phyloP scores from a whole-genome alignment of 1,140 invertebrate genomes.

The Drosophila santomea region DNA sequence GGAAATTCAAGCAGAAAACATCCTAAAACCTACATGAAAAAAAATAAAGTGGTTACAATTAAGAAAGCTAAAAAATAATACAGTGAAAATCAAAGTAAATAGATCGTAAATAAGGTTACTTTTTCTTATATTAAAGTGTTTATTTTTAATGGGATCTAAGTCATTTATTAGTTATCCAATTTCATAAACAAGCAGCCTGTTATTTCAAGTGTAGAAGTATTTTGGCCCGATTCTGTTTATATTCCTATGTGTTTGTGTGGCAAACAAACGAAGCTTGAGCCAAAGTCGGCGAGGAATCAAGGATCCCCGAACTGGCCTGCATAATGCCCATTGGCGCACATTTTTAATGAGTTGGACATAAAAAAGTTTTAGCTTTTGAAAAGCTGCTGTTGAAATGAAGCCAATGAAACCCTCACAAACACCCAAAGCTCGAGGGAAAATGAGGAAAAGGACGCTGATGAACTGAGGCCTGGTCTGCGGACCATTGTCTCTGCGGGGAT shows the following conservation, averaged over 20 bases:
- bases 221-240: constrained; percentile 16
- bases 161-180: not conserved
- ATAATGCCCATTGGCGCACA: constrained; percentile 77
- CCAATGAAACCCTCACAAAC: constrained; percentile 62
- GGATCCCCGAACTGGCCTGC: constrained; percentile 31
- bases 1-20: constrained; percentile 52
- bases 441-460: not conserved
- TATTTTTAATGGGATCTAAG: too few relatives aligned
- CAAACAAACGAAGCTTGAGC: constrained; percentile 27
- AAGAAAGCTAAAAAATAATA: not conserved
- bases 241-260: constrained; percentile 28
- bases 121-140: too few relatives aligned
- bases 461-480: constrained; percentile 8
- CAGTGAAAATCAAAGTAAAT: too few relatives aligned
- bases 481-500: constrained; percentile 57
- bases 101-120: too few relatives aligned
- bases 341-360: constrained; percentile 83
- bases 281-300: constrained; percentile 21
- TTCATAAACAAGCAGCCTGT: not conserved
- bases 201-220: constrained; percentile 7
- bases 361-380: constrained; percentile 80
- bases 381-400: constrained; percentile 75
- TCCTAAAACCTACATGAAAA: constrained; percentile 38
- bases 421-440: constrained; percentile 10
- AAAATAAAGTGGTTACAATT: not conserved